Conservation (phyloP, 2,113 vertebrate species). For the Microtus ochrogaster region DNA sequence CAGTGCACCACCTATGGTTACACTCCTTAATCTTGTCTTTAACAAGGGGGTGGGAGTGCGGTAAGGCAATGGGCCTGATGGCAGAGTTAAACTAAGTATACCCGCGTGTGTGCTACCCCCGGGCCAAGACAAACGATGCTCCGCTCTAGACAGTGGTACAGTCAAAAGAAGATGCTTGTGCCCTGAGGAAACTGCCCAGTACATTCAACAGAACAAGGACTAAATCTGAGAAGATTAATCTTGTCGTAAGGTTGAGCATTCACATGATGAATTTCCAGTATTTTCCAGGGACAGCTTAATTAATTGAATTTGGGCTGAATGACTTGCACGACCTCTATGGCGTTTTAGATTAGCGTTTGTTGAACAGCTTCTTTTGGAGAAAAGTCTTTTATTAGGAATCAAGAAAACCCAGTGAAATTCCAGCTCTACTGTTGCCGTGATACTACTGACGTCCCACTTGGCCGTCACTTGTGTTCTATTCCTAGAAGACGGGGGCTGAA, state of each 20-base stretch:
- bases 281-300: conserved; percentile 20
- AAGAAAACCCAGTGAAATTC: conserved; percentile 25
- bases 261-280: neutral
- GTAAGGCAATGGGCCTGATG: neutral
- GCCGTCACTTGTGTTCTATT: neutral
- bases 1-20: neutral
- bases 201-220: conserved; percentile 7
- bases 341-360: neutral
- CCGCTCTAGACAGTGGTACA: neutral
- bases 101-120: neutral
- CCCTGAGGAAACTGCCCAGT: neutral
- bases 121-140: neutral
- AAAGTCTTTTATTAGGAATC: conserved; percentile 15
- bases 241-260: neutral
- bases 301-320: neutral
- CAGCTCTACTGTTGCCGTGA: neutral
- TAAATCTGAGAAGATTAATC: conserved; percentile 25
- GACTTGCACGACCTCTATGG: neutral
- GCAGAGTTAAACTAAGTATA: neutral
- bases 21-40: neutral
- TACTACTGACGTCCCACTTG: neutral
- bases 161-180: neutral
- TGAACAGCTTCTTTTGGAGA: neutral
- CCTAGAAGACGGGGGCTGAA: neutral
- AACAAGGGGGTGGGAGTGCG: neutral